Evolutionary conservation across 2,888 invertebrate species (phyloP).

Genomic region (Chrysolina oricalcia): DNA sequence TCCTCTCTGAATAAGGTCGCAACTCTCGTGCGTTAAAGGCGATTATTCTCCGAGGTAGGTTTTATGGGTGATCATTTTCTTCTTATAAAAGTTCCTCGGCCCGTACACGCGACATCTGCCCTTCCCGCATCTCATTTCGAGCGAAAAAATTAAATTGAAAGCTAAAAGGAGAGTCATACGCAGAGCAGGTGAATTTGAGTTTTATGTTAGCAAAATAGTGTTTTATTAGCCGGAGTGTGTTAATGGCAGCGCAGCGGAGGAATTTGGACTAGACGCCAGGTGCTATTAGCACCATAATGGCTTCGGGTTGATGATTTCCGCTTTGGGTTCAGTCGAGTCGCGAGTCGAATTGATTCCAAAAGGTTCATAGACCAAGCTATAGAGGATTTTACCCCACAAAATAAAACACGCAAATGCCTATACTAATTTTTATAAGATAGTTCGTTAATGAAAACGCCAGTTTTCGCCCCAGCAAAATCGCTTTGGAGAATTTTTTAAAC

Average conservation of each 20-base stretch:
- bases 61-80: constrained; percentile 9
- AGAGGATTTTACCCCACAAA: no score
- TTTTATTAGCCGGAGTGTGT: constrained; percentile 19
- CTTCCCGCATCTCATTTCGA: constrained; percentile 32
- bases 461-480: no score
- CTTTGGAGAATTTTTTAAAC: no score
- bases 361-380: no score
- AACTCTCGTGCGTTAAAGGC: neutral
- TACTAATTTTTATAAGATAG: no score
- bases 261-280: constrained; percentile 11
- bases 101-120: constrained; percentile 35
- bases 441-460: no score
- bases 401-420: no score
- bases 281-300: constrained; percentile 4
- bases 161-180: constrained; percentile 23
- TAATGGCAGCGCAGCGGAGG: neutral
- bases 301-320: constrained; percentile 24
- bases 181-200: constrained; percentile 28
- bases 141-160: constrained; percentile 24
- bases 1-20: neutral
- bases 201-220: constrained; percentile 21
- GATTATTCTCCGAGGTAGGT: neutral
- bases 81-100: constrained; percentile 16
- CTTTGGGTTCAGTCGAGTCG: neutral
- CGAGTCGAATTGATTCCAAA: no score